Evolutionary conservation across 2,113 vertebrate species (phyloP), one percentile per base, ranked within the genome.

Genomic region (Planiliza haematocheilus): DNA sequence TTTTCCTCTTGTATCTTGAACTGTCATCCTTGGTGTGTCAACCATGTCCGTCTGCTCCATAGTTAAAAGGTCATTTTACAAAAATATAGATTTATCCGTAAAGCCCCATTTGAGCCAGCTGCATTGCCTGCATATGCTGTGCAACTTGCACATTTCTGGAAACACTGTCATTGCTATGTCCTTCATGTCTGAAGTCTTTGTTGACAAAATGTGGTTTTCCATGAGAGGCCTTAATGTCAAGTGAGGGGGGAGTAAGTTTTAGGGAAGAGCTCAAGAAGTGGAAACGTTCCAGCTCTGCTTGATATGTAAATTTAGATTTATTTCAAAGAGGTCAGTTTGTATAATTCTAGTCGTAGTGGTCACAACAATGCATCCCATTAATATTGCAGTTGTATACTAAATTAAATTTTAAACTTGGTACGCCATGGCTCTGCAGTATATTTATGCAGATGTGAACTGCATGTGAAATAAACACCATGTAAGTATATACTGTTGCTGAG

Each of bases 151-250:
- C 24, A 30, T 30, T 14, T 38, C 13, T 49, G n/a, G n/a, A 42
- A 14, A 20, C 36, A 4, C 12, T 53, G 50, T 59, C 48, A 45
- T 60, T 60, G 48, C 48, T 48, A 6, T 42, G 69, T 46, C 55
- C 46, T 59, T 66, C 10, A 42, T 77, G 41, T 13, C 48, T 51
- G n/a, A 41, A 62, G 20, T 9, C 13, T 42, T 21, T 21, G 30
- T 71, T 68, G 39, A 64, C 67, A 79, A 82, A 89, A 79, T 72
- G 42, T 42, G 77, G 77, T 58, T 14, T 20, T 37, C 12, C 51
- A 51, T 13, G 3, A 18, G 7, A 51, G 53, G 43, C 70, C 48
- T 38, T 30, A 36, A 34, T 57, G n/a, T 41, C 43, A 58, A 55
- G 58, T 64, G 59, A 70, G 24, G 24, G 2, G 3, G 16, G 13